phyloP scores from a whole-genome alignment of 2,113 vertebrate species.

The Datnioides undecimradiatus region DNA sequence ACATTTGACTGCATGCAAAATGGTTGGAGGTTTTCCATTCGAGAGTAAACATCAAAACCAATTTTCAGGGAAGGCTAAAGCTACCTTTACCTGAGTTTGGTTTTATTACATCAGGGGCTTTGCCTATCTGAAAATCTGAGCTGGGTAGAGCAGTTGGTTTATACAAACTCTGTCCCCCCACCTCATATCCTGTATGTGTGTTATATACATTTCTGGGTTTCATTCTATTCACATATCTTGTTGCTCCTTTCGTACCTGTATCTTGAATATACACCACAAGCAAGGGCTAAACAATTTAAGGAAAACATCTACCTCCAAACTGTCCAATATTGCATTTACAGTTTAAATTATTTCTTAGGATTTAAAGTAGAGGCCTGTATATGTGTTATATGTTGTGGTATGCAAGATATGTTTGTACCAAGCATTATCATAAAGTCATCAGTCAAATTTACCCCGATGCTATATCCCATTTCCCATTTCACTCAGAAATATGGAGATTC shows the following conservation, averaged over 20 bases:
- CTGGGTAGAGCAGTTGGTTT: conserved; percentile 18
- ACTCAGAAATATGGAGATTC: no score
- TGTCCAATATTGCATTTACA: fast-evolving
- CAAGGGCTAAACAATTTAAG: background rate
- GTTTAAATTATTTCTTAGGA: background rate
- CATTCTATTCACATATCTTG: conserved; percentile 1
- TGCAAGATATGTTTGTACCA: background rate
- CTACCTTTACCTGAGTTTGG: conserved; percentile 1
- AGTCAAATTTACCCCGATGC: no score
- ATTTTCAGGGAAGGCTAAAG: conserved; percentile 36
- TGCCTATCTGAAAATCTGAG: conserved; percentile 19
- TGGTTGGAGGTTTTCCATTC: conserved; percentile 47
- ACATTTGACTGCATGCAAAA: conserved; percentile 54
- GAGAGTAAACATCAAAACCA: conserved; percentile 49
- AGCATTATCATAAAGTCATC: background rate
- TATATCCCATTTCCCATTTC: no score
- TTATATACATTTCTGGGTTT: background rate
- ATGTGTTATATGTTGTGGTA: background rate
- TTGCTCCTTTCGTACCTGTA: background rate
- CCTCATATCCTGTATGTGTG: background rate
- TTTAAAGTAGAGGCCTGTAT: background rate
- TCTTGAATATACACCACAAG: background rate
- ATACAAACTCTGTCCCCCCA: background rate
- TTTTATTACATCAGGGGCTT: conserved; percentile 39
- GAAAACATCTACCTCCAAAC: background rate